Conservation (phyloP, 2,113 vertebrate species). For the Cochlearius cochlearius region DNA sequence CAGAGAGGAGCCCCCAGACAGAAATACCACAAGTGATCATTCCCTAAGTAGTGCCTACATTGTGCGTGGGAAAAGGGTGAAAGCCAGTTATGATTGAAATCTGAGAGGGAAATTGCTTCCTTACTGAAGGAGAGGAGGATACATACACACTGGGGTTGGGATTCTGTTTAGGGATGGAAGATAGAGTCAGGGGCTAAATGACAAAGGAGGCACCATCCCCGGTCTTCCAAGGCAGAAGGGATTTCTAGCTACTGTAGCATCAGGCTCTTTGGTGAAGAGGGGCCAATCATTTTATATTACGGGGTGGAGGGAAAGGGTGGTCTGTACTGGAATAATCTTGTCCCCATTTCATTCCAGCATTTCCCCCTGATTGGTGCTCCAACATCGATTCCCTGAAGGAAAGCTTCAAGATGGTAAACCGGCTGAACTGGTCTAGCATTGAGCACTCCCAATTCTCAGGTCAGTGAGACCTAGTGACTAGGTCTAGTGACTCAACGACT, state of each 20-base stretch:
- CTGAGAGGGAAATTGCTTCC: background rate
- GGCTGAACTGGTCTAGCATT: slow-evolving; percentile 94
- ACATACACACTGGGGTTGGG: background rate
- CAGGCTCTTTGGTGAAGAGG: background rate
- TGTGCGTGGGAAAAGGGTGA: background rate
- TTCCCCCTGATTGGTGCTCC: slow-evolving; percentile 92
- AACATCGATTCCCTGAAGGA: slow-evolving; percentile 92
- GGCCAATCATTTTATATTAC: background rate
- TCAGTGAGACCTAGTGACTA: slow-evolving; percentile 56
- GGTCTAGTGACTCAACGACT: background rate
- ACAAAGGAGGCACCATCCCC: background rate
- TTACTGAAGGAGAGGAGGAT: background rate
- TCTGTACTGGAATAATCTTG: background rate
- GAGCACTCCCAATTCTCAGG: slow-evolving; percentile 93
- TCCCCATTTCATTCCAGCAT: slow-evolving; percentile 65
- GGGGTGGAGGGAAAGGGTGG: background rate
- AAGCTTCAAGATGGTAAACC: slow-evolving; percentile 94
- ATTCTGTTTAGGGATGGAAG: background rate
- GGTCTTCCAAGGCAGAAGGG: background rate
- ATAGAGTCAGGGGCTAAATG: background rate
- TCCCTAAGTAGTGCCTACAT: background rate
- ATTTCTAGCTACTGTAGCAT: background rate
- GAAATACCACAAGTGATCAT: background rate
- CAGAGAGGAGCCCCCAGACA: background rate
- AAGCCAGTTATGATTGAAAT: background rate